Evolutionary conservation across 2,113 vertebrate genomes (phyloP).

Genomic region (Ammodytes marinus): DNA sequence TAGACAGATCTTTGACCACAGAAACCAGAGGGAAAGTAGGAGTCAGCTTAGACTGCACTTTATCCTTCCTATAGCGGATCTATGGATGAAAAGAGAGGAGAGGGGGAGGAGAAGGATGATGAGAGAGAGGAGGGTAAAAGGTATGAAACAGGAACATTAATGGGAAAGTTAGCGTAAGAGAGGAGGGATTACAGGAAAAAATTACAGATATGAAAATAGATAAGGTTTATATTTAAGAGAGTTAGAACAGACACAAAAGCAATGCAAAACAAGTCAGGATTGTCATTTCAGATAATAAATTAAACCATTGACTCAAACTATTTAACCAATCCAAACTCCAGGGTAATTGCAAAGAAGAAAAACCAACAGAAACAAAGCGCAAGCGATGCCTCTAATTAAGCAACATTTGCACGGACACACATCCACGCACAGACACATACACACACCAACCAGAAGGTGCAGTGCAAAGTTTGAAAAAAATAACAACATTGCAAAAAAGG

Average conservation of each 20-base stretch:
- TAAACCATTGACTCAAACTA: constrained; percentile 33
- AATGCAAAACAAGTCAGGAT: constrained; percentile 33
- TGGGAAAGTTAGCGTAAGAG: constrained; percentile 3
- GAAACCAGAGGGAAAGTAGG: constrained; percentile 89
- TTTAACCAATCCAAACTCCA: constrained; percentile 58
- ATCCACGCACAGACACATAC: constrained; percentile 18
- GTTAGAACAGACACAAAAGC: constrained; percentile 7
- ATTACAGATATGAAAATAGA: not conserved
- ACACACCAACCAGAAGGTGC: constrained; percentile 48
- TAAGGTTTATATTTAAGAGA: not conserved
- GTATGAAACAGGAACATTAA: constrained; percentile 6
- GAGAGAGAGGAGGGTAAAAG: constrained; percentile 22
- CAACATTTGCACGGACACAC: constrained; percentile 29
- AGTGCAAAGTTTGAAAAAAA: constrained; percentile 37
- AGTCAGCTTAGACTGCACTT: constrained; percentile 88
- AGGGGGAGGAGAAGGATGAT: constrained; percentile 18
- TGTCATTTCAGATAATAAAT: constrained; percentile 22
- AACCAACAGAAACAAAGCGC: constrained; percentile 55
- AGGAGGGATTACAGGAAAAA: not conserved
- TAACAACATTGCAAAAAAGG: constrained; percentile 14
- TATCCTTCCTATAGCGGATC: constrained; percentile 95
- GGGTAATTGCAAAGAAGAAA: constrained; percentile 27
- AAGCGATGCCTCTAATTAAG: constrained; percentile 10
- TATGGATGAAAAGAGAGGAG: constrained; percentile 58
- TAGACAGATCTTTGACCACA: constrained; percentile 91